Evolutionary conservation across 2,888 invertebrate genomes (phyloP).

Genomic region (Caenorhabditis uteleia): DNA sequence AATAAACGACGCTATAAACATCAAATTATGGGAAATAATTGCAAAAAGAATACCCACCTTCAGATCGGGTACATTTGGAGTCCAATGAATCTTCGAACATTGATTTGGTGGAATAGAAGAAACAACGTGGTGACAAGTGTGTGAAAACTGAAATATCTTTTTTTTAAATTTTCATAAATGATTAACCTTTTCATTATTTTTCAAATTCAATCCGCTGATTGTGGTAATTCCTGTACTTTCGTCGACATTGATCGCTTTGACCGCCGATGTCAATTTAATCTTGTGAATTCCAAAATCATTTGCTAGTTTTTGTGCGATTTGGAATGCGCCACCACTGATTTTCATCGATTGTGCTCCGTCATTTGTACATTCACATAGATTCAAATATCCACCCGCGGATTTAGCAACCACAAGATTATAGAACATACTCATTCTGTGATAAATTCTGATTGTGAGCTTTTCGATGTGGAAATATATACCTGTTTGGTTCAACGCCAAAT

Average conservation of each 20-base stretch:
- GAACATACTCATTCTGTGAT: constrained; percentile 43
- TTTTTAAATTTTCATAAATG: not conserved
- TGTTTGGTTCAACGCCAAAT: constrained; percentile 38
- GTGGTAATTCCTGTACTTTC: constrained; percentile 1
- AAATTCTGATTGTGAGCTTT: not conserved
- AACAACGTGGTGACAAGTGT: constrained; percentile 30
- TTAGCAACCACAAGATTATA: constrained; percentile 42
- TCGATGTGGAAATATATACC: constrained; percentile 13
- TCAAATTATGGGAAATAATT: too few species aligned
- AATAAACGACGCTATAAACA: constrained; percentile 34
- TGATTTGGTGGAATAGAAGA: constrained; percentile 51
- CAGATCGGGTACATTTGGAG: constrained; percentile 32
- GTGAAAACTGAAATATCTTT: constrained; percentile 7
- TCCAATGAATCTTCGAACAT: constrained; percentile 37
- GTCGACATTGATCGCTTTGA: constrained; percentile 4
- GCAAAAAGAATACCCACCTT: too few species aligned
- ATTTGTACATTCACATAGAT: constrained; percentile 28
- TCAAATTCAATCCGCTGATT: constrained; percentile 2
- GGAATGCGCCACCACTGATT: constrained; percentile 36
- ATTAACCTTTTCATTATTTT: not conserved
- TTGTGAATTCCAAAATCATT: not conserved
- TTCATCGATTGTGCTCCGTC: constrained; percentile 41
- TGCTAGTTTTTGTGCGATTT: constrained; percentile 29
- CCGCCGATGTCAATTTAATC: constrained; percentile 1
- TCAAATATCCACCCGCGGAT: constrained; percentile 38